Conservation (phyloP, 2,888 invertebrate species). For the Daptonema setosum region DNA sequence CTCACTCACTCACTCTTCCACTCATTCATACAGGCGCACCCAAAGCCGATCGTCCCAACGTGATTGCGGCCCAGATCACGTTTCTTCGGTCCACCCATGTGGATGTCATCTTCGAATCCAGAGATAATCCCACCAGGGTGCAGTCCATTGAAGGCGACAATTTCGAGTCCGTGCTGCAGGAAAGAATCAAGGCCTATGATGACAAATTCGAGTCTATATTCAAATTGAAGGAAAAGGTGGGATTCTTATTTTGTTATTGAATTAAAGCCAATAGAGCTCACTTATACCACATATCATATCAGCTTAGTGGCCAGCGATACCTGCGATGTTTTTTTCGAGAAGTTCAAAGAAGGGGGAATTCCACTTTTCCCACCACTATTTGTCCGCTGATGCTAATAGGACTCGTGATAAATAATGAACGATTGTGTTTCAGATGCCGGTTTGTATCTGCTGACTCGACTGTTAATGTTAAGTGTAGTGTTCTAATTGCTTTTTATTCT, state of each 20-base stretch:
- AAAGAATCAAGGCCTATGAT: constrained; percentile 45
- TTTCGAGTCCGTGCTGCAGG: constrained; percentile 43
- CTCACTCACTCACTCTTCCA: too few relatives aligned
- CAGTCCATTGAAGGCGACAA: constrained; percentile 40
- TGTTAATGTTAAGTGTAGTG: too few relatives aligned
- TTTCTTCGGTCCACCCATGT: constrained; percentile 55
- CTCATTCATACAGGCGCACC: background rate
- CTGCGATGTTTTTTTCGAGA: too few relatives aligned
- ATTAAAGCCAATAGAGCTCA: too few relatives aligned
- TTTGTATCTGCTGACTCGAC: too few relatives aligned
- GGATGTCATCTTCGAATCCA: constrained; percentile 59
- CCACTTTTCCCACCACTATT: too few relatives aligned
- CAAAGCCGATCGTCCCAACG: constrained; percentile 22
- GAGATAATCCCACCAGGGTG: constrained; percentile 39
- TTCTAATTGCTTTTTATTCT: too few relatives aligned
- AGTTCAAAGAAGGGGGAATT: too few relatives aligned
- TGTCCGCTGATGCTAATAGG: too few relatives aligned
- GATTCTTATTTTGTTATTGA: background rate
- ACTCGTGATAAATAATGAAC: too few relatives aligned
- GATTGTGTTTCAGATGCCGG: too few relatives aligned
- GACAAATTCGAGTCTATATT: constrained; percentile 60
- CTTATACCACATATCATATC: background rate
- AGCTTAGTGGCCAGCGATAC: background rate
- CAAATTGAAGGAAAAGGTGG: constrained; percentile 46
- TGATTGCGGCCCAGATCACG: constrained; percentile 36